phyloP scores from a whole-genome alignment of 2,888 invertebrate species.

The Linyphia triangularis region DNA sequence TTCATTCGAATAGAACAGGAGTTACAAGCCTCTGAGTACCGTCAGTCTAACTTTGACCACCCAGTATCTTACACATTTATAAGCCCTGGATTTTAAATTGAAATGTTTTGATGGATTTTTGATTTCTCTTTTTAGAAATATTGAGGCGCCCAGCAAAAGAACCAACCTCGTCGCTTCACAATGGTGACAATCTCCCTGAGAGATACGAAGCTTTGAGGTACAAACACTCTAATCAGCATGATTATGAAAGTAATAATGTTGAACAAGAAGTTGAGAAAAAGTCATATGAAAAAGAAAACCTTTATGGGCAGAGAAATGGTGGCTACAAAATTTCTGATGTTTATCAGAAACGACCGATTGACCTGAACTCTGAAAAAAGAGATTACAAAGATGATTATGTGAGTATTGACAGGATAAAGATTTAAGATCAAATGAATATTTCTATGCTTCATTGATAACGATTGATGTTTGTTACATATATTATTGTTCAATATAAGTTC shows the following conservation, averaged over 20 bases:
- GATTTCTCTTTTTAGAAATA: slow-evolving; percentile 27
- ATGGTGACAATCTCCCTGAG: not conserved
- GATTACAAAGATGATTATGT: slow-evolving; percentile 60
- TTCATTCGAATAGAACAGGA: too few relatives aligned
- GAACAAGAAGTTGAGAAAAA: not conserved
- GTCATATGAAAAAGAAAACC: slow-evolving; percentile 22
- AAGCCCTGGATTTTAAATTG: too few relatives aligned
- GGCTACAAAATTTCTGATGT: slow-evolving; percentile 60
- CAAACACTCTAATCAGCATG: slow-evolving; percentile 28
- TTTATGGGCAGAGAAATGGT: slow-evolving; percentile 38
- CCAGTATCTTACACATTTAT: too few relatives aligned
- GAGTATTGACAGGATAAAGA: too few relatives aligned
- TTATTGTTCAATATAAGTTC: too few relatives aligned
- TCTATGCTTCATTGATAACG: too few relatives aligned
- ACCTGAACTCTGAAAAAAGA: not conserved
- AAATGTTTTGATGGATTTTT: too few relatives aligned
- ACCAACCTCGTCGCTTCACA: not conserved
- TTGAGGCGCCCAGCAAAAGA: not conserved
- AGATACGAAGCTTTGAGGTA: not conserved
- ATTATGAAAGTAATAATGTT: slow-evolving; percentile 37
- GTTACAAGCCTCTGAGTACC: too few relatives aligned
- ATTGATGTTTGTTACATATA: too few relatives aligned
- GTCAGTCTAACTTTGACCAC: too few relatives aligned
- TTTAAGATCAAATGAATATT: too few relatives aligned
- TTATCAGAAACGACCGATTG: slow-evolving; percentile 40